Percentiles rank a stretch among this genome's conserved stretches.
Evolutionary conservation across 2,797 vertebrate genomes (phyloP).

Genomic region (Mormyrops attenuatus): DNA sequence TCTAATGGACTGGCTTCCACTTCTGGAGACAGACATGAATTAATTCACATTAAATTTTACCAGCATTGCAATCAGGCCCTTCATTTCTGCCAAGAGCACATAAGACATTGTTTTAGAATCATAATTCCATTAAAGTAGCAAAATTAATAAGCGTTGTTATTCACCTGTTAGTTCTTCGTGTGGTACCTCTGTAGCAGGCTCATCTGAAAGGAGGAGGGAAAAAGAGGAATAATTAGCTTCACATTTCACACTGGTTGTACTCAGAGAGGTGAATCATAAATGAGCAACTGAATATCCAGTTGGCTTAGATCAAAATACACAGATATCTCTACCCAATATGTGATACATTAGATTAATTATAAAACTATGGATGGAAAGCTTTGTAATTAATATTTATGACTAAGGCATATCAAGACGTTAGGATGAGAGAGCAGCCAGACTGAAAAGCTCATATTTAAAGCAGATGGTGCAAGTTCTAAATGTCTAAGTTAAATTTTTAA

Average conservation of each 20-base stretch:
- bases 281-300: neutral
- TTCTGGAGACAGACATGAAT: neutral
- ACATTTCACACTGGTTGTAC: neutral
- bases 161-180: slow-evolving; percentile 5
- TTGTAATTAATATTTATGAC: neutral
- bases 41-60: neutral
- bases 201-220: neutral
- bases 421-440: neutral
- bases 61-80: neutral
- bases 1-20: neutral
- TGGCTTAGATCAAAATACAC: neutral
- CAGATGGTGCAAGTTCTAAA: neutral
- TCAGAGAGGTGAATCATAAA: neutral
- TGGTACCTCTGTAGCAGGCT: neutral
- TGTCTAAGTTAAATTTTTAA: neutral
- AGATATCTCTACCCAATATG: neutral
- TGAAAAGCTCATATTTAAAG: neutral
- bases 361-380: neutral
- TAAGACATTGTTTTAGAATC: neutral
- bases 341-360: neutral
- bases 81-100: neutral
- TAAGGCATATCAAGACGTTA: neutral
- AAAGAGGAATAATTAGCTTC: neutral
- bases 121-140: neutral
- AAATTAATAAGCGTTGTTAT: neutral